Conservation (phyloP, 2,888 invertebrate genomes). For the Drosophila testacea region DNA sequence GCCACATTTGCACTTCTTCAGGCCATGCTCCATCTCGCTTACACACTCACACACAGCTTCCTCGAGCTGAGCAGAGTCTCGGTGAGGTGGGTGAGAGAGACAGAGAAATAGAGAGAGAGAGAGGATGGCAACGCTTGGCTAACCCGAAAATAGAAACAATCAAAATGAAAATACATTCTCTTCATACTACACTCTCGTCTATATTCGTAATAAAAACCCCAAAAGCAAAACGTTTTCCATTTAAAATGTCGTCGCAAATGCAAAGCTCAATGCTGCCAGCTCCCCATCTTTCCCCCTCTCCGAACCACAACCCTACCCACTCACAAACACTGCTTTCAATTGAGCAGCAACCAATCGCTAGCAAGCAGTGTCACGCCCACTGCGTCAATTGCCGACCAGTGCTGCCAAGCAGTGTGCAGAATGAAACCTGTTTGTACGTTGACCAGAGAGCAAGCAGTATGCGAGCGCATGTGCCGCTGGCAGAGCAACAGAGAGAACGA, state of each 20-base stretch:
- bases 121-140: slow-evolving; percentile 45
- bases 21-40: slow-evolving; percentile 27
- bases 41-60: slow-evolving; percentile 28
- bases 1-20: slow-evolving; percentile 83
- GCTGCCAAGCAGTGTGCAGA: slow-evolving; percentile 71
- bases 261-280: slow-evolving; percentile 28
- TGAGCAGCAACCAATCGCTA: slow-evolving; percentile 57
- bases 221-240: slow-evolving; percentile 84
- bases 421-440: slow-evolving; percentile 62
- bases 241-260: slow-evolving; percentile 83
- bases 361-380: slow-evolving; percentile 62
- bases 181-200: slow-evolving; percentile 54
- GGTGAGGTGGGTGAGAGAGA: too few relatives aligned
- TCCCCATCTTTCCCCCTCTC: not conserved
- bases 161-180: slow-evolving; percentile 79
- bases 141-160: slow-evolving; percentile 78
- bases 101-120: too few relatives aligned
- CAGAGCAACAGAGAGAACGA: slow-evolving; percentile 11
- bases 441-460: slow-evolving; percentile 33
- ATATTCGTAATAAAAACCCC: slow-evolving; percentile 76
- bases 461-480: slow-evolving; percentile 36
- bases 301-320: not conserved
- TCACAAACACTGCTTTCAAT: not conserved
- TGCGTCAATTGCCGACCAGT: slow-evolving; percentile 61
- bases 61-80: not conserved